Evolutionary conservation across 2,888 invertebrate species (phyloP).

Genomic region (Orthosia gothica): DNA sequence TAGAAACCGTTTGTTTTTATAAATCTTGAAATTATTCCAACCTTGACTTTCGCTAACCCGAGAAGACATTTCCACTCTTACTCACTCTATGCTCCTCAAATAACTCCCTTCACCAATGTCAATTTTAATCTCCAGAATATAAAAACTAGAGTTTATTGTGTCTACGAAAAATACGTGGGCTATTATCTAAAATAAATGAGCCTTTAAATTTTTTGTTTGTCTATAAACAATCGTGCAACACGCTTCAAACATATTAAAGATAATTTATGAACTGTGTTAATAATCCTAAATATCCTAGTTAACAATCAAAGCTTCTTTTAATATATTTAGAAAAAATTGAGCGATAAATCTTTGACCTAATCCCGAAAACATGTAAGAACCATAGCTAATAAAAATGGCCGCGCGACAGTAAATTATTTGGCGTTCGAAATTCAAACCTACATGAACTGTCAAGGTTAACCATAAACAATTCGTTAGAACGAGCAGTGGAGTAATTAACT

Average conservation of each 20-base stretch:
- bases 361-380: conserved; percentile 28
- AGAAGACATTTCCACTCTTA: conserved; percentile 7
- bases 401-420: conserved; percentile 21
- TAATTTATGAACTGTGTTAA: conserved; percentile 54
- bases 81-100: not conserved
- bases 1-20: not conserved
- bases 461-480: conserved; percentile 49
- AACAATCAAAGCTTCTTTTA: conserved; percentile 49
- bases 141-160: conserved; percentile 30
- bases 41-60: conserved; percentile 10
- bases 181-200: conserved; percentile 38
- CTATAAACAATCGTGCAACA: conserved; percentile 47
- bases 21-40: not conserved
- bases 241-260: conserved; percentile 47
- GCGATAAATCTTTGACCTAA: conserved; percentile 42
- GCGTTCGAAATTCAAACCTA: conserved; percentile 40
- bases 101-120: conserved; percentile 6
- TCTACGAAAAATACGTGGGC: conserved; percentile 24
- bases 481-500: conserved; percentile 50
- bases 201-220: conserved; percentile 35
- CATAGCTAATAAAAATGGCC: conserved; percentile 31
- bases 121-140: conserved; percentile 11
- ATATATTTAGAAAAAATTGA: conserved; percentile 37
- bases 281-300: conserved; percentile 41
- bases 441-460: conserved; percentile 50